phyloP scores from a whole-genome alignment of 2,888 invertebrate genomes.

The Drosophila colorata region DNA sequence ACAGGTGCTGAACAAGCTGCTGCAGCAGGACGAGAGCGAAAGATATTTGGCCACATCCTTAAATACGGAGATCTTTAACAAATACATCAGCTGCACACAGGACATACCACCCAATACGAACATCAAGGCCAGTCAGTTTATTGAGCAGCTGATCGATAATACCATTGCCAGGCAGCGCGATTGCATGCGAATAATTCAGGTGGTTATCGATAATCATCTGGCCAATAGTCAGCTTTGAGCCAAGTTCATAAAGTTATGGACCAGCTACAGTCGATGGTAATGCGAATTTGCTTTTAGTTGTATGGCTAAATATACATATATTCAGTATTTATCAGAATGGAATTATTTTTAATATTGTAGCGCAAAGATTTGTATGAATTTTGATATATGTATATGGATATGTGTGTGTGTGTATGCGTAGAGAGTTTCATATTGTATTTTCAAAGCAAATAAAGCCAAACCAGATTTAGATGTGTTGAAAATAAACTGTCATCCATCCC shows the following conservation, averaged over 20 bases:
- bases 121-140: constrained; percentile 81
- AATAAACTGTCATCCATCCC: constrained; percentile 53
- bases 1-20: constrained; percentile 73
- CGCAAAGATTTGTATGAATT: constrained; percentile 32
- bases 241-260: not conserved
- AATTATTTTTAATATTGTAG: constrained; percentile 43
- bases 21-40: constrained; percentile 78
- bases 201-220: constrained; percentile 81
- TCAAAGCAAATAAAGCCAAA: constrained; percentile 58
- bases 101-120: constrained; percentile 83
- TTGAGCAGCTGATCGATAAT: constrained; percentile 82
- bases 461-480: constrained; percentile 55
- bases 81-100: constrained; percentile 84
- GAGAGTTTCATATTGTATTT: constrained; percentile 50
- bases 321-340: constrained; percentile 1
- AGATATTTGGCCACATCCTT: constrained; percentile 80
- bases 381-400: constrained; percentile 31
- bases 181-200: constrained; percentile 82
- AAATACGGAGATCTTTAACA: constrained; percentile 83
- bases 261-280: not conserved
- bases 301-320: constrained; percentile 2
- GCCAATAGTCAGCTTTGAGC: constrained; percentile 73
- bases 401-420: constrained; percentile 46
- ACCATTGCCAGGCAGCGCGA: constrained; percentile 83
- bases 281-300: constrained; percentile 25